Percentiles rank a stretch among this genome's conserved stretches.
Conservation (phyloP, 2,113 vertebrate genomes). For the Glaucomys volans region DNA sequence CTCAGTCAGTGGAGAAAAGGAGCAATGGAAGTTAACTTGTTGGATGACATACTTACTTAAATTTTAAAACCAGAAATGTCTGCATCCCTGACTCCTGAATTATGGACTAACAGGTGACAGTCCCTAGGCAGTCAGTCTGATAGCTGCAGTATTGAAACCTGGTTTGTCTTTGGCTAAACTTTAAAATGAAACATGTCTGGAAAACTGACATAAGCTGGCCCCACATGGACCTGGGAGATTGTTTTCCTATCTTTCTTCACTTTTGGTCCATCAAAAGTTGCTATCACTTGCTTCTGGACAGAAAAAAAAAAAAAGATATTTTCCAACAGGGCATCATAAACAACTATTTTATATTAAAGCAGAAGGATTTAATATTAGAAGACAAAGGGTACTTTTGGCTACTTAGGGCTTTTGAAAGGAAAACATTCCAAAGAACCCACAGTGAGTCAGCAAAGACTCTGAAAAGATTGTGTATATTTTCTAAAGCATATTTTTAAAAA, state of each 20-base stretch:
- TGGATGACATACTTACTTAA: constrained; percentile 24
- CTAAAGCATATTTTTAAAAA: constrained; percentile 74
- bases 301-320: background rate
- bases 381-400: constrained; percentile 54
- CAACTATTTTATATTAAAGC: background rate
- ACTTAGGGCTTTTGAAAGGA: constrained; percentile 66
- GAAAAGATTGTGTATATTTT: constrained; percentile 85
- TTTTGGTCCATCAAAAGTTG: constrained; percentile 12
- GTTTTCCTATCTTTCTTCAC: background rate
- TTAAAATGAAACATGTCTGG: background rate
- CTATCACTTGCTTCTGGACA: background rate
- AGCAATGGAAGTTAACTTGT: constrained; percentile 21
- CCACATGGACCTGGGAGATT: background rate
- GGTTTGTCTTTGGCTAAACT: background rate
- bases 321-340: constrained; percentile 28
- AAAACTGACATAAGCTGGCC: background rate
- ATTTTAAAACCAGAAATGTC: constrained; percentile 21
- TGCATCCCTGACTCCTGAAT: background rate
- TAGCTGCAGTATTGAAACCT: background rate
- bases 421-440: constrained; percentile 61
- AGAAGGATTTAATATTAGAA: constrained; percentile 54
- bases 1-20: constrained; percentile 2
- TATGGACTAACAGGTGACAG: background rate
- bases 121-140: background rate
- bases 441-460: constrained; percentile 72